Conservation (phyloP, 2,113 vertebrate genomes). For the Henicopernis longicauda region DNA sequence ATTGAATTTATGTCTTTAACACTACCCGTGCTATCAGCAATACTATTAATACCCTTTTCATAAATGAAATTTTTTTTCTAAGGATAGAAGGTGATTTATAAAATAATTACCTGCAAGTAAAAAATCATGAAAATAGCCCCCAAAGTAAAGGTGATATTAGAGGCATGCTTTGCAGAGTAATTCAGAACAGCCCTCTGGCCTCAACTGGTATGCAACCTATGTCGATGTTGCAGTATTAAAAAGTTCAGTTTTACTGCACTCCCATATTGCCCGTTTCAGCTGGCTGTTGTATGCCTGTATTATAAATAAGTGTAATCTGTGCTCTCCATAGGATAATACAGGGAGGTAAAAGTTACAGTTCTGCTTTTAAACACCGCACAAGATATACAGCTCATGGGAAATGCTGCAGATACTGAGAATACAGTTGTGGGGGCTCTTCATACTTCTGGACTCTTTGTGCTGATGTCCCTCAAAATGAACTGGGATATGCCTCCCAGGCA, state of each 20-base stretch:
- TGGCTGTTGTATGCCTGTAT: not conserved
- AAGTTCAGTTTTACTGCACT: not conserved
- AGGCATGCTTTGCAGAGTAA: not conserved
- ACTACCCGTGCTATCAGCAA: not conserved
- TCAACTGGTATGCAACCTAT: not conserved
- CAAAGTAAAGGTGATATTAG: not conserved
- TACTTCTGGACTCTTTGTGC: not conserved
- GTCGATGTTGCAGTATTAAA: not conserved
- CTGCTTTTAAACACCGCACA: not conserved
- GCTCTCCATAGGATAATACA: rapidly evolving
- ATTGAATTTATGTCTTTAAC: not conserved
- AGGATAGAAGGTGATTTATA: not conserved
- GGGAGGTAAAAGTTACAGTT: not conserved
- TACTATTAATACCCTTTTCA: not conserved
- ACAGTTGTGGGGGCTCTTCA: not conserved
- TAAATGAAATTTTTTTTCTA: not conserved
- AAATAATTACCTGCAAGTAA: not conserved
- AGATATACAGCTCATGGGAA: not conserved
- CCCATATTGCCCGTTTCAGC: not conserved
- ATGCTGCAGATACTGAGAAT: not conserved
- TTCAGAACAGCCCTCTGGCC: not conserved
- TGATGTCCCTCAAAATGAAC: not conserved
- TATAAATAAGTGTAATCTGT: not conserved
- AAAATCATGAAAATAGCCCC: not conserved
- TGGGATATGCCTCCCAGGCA: not conserved